Evolutionary conservation across 2,113 vertebrate genomes (phyloP), one percentile per base, ranked within the genome.

Genomic region (Reinhardtius hippoglossoides): DNA sequence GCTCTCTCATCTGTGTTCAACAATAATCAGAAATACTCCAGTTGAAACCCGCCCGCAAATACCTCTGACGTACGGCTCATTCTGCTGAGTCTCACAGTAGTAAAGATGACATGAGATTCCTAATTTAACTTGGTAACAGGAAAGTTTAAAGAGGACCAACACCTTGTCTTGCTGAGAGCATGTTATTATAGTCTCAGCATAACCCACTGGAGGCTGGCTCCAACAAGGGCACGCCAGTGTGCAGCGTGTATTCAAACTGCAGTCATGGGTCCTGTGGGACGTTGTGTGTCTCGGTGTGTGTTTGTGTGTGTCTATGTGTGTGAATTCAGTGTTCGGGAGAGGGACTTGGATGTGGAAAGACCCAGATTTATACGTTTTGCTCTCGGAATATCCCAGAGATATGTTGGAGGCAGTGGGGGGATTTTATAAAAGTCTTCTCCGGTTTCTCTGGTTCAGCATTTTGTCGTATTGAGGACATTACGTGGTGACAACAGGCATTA

Each of bases 361-460:
- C 62, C 71, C 75, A 92, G 93, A 94, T 95, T 95, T 95, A 94
- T 92, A 89, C 55, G 77, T 93, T 91, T 87, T 94, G 87, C 88
- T 68, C 81, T 89, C 90, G 88, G 92, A 94, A 91, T 89, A 92
- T 90, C 81, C 86, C 74, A 31, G 88, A 89, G 92, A 90, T 90
- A 91, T 89, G 85, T 91, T 88, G 73, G 83, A 90, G 64, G 84
- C 77, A 74, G 88, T 70, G 35, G 77, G 84, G 89, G 90, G 87
- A 89, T 93, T 93, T 92, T 86, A 78, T 88, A 85, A 89, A 90
- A 93, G 90, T 87, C 90, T 62, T 89, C 91, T 94, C 89, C 42
- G n/a, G 88, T 94, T 95, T 94, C 92, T 88, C 90, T 74, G 79
- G 64, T 92, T 94, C 93, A 94, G 94, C 93, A 85, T 87, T 94